Base-by-base conservation (phyloP, 2,113 vertebrate genomes). In the Haliaeetus leucogaster region DNA sequence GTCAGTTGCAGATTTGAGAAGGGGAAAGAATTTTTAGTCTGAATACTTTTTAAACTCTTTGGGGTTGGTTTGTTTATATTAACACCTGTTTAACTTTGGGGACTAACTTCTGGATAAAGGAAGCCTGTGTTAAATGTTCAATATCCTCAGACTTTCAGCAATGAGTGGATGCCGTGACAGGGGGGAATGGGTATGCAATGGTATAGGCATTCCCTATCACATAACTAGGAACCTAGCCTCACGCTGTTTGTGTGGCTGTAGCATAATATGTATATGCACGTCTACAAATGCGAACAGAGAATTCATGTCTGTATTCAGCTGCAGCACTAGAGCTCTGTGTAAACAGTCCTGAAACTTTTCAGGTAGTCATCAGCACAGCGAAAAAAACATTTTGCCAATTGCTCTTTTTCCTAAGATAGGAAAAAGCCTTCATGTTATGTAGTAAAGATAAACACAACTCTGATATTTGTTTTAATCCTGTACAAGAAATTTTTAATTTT, bases 71-170 rank as follows among this genome's bases (percentile, higher is more conserved):
- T 97, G 93, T 96, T 97, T 97, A 89, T 96, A 27, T 97, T 97
- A 97, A 97, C 95, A 96, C 94, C 84, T 96, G 96, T 97, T 95
- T 92, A 92, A 95, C 92, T 96, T 94, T 91, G 78, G 73, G 95
- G 89, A 80, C 93, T 95, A 42, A 79, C 77, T 89, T 40, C 38
- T 92, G 95, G 91, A 95, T 97, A 79, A 96, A 97, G 84, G 67
- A 85, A 95, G 89, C 84, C 95, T 96, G 86, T 97, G 94, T 96
- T 79, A 82, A 91, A 82, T 40, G 56, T 93, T 91, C 86, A 81
- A 0, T 45, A 89, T 53, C 70, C 89, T 90, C 66, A 73, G 80
- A 23, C 40, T 20, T 53, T 40, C 27, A 65, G 89, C 81, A 79
- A 16, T 2, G 86, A 82, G 77, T 63, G 80, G 91, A 63, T 95